Evolutionary conservation across 2,797 vertebrate genomes (phyloP), one percentile per base, ranked within the genome.

Genomic region (Podargus strigoides): DNA sequence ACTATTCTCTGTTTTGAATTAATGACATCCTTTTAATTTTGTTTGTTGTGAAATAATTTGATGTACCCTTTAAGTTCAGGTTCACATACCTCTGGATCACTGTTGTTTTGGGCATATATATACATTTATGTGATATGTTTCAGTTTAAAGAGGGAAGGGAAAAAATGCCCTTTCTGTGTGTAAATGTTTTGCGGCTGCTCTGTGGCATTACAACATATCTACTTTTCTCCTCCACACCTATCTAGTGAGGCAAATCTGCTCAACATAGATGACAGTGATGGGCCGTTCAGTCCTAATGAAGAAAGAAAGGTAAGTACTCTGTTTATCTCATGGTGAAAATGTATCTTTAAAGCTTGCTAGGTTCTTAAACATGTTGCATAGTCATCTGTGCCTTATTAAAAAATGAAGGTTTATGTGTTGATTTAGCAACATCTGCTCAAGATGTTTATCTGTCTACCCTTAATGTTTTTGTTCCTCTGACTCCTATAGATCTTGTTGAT

Each of bases 251-350:
- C 96, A 94, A 97, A 97, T 74, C 97, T 98, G 94, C 97, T 99
- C 97, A 98, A 93, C 95, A 44, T 98, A 98, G 98, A 98, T 94
- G 98, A 98, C 93, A 98, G 91, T 78, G 97, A 98, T 96, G 97
- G 95, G 94, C 97, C 96, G 92, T 91, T 94, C 98, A 97, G 97
- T 93, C 95, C 97, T 52, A 83, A 14, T 44, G 98, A 98, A 96
- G 98, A 98, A 95, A 98, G 98, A 93, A 99, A 98, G 98, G 99
- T 98, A 98, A 98, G 93, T 97, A 68, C 41, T 91, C 13, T n/a
- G 20, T 89, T 59, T n/a, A 26, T 86, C 28, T 84, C 1, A 2
- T 78, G 23, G 7, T 46, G 15, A 72, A 84, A 76, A 79, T 69
- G 7, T 58, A 22, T 55, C 27, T 70, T 58, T 67, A 69, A 69